phyloP scores from a whole-genome alignment of 2,113 vertebrate species.

The Ranitomeya variabilis region DNA sequence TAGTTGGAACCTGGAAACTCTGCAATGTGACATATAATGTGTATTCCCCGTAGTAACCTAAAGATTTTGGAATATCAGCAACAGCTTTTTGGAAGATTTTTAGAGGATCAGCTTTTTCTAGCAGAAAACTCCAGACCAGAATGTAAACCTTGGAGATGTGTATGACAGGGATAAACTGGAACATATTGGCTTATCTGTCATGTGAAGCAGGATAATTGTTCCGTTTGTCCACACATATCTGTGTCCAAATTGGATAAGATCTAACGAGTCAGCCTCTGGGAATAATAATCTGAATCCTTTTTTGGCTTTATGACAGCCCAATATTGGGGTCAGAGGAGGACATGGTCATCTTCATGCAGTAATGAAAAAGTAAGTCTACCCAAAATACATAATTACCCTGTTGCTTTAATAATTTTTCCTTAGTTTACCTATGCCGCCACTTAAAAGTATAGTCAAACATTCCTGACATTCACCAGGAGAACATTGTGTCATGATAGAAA shows the following conservation, averaged over 20 bases:
- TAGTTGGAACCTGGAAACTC: neutral
- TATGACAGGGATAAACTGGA: neutral
- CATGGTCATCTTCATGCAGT: neutral
- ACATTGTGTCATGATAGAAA: neutral
- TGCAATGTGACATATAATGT: neutral
- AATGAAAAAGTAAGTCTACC: neutral
- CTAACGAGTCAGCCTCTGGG: neutral
- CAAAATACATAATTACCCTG: slow-evolving; percentile 12
- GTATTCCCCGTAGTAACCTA: neutral
- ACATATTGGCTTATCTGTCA: neutral
- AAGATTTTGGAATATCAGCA: neutral
- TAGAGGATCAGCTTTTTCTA: neutral
- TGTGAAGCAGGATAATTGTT: slow-evolving; percentile 9
- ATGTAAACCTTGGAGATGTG: neutral
- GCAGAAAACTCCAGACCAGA: neutral
- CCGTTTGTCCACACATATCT: slow-evolving; percentile 20
- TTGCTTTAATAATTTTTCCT: neutral
- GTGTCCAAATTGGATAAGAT: slow-evolving; percentile 7
- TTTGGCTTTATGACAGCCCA: slow-evolving; percentile 1
- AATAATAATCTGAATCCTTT: slow-evolving; percentile 16
- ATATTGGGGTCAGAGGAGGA: neutral
- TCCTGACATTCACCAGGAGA: neutral
- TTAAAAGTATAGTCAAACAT: neutral
- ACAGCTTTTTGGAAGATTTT: neutral
- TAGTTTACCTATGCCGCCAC: neutral